A percentile compares a stretch with the other conserved stretches of the same genome.
phyloP scores from a whole-genome alignment of 1,140 invertebrate species.

The Ruditapes philippinarum region DNA sequence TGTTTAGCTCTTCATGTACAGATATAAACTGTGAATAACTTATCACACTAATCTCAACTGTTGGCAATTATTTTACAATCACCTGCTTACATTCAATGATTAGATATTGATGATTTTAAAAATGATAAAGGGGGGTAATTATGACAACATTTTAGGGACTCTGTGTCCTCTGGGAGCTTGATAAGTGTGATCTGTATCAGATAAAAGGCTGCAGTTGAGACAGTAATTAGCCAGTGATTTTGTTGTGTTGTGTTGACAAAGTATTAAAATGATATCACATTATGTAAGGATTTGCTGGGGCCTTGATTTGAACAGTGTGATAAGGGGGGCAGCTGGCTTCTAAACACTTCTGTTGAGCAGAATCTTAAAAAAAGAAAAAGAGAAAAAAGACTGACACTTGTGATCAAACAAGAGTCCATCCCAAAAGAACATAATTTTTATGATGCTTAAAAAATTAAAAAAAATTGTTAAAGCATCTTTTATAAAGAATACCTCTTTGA shows the following conservation, averaged over 20 bases:
- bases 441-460: no score
- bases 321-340: not conserved
- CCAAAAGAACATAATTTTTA: no score
- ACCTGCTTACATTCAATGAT: slow-evolving; percentile 36
- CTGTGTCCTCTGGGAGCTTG: slow-evolving; percentile 29
- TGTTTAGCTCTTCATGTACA: not conserved
- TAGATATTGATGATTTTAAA: slow-evolving; percentile 37
- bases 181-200: slow-evolving; percentile 37
- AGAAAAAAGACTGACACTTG: no score
- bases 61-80: slow-evolving; percentile 31
- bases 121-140: slow-evolving; percentile 35
- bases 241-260: slow-evolving; percentile 6
- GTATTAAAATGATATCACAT: slow-evolving; percentile 23
- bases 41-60: slow-evolving; percentile 31
- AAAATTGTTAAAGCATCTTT: no score
- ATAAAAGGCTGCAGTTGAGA: not conserved
- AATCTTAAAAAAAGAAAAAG: no score
- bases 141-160: slow-evolving; percentile 31
- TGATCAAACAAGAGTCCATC: no score
- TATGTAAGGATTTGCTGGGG: not conserved
- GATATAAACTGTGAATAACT: not conserved
- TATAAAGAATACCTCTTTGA: no score
- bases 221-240: slow-evolving; percentile 25
- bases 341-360: no score
- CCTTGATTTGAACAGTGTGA: not conserved